Evolutionary conservation across 2,113 vertebrate species (phyloP), one percentile per base, ranked within the genome.

Genomic region (Orientallactaga bullata): DNA sequence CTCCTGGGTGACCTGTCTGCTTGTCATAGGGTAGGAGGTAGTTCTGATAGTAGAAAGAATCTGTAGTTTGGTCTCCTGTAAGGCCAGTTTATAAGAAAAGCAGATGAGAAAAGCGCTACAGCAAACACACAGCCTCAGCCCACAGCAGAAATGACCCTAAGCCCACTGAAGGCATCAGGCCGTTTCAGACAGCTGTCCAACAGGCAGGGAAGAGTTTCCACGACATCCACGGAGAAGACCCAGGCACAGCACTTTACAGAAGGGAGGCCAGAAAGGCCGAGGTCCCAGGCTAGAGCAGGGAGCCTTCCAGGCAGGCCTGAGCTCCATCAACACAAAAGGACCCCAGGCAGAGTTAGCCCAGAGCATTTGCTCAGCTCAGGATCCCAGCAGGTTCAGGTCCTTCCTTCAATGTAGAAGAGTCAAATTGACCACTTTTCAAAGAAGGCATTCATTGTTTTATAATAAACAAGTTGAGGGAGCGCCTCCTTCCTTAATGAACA

Each of bases 301-400:
- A 72, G 42, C 1, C 63, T 35, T 30, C 7, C 16, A 20, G 4
- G 7, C 55, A 61, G 47, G 84, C 7, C 26, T 3, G 30, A 61
- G 68, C 17, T 51, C 61, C 61, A 58, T 26, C 13, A 55, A 20
- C 12, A 30, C 72, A 4, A 3, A 18, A 20, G 13, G 71, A 6
- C n/a, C 7, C 16, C 23, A 6, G 60, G 12, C 3, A n/a, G 30
- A 12, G 35, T 0, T 42, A 1, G 18, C 37, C 30, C 26, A n/a
- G 86, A 42, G 2, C 3, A 3, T 5, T 2, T 1, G 30, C 15
- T 9, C 7, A 21, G 12, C 72, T n/a, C 1, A 5, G 58, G 28
- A n/a, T 4, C 51, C 32, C 12, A 13, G 82, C 28, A 16, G 13
- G 1, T 0, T 37, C 2, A 39, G 58, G 74, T 5, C 2, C 7